Evolutionary conservation across 2,797 vertebrate species (phyloP), one percentile per base, ranked within the genome.

Genomic region (Cirrhinus mrigala): DNA sequence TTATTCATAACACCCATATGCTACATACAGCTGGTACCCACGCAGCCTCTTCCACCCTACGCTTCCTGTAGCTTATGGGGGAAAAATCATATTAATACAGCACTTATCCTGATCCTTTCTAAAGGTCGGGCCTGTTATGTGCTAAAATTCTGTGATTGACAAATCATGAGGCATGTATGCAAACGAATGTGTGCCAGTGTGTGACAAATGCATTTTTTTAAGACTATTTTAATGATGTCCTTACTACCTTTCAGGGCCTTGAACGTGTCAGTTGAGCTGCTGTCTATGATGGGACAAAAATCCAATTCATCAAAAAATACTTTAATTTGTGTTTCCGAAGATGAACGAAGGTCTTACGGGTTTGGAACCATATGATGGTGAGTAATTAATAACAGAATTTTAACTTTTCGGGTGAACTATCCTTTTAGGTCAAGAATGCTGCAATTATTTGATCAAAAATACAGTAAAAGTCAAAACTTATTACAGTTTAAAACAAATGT

Each of bases 1-100:
- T 86, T 86, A 86, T 81, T 86, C 60, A 86, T 81, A 81, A 81
- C 62, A 33, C 37, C 70, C 70, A 81, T 81, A 81, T 81, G 70
- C 60, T 33, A 44, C 78, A 85, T 75, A 9, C 79, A 71, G 70
- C 70, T 75, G 33, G 60, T 70, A 54, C 70, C 84, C 27, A 70
- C 22, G 22, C 69, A 62, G 24, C 33, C 29, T 20, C 46, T 54
- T 74, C 40, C 60, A 44, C 50, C 46, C 50, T 27, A 20, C 24
- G 29, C 78, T 74, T 74, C 37, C 83, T 60, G 66, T 48, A 58
- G 64, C 74, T 58, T 56, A 64, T 50, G 78, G 54, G 15, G 81
- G 16, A 64, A n/a, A 81, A 44, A 81, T 54, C 29, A 56, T 52
- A 75, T 75, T 81, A 77, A 74, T 74, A 33, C 37, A 60, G 54